These are phyloP conservation scores for Myotis findleyi DNA, from an alignment of 2,797 vertebrate species.

Conservation along the genomic window DNA sequence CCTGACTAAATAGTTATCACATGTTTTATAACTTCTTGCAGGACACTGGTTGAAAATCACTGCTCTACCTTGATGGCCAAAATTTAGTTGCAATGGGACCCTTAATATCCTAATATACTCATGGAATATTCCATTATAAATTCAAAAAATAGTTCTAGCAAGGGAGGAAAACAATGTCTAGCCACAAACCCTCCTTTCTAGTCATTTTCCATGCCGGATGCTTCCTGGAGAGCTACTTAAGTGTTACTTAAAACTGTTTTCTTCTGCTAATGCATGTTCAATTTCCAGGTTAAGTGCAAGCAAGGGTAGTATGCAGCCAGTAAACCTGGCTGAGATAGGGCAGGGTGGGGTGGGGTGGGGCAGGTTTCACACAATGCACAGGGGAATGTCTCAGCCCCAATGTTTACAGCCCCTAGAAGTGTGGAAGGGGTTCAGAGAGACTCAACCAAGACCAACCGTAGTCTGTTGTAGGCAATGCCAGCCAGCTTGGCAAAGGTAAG, in stretches of 20 bases:
- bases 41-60: not conserved
- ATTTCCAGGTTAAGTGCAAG: not conserved
- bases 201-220: not conserved
- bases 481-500: not conserved
- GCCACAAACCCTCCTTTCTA: not conserved
- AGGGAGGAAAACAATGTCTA: not conserved
- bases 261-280: not conserved
- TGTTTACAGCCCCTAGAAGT: not conserved
- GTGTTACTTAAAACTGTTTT: constrained; percentile 9
- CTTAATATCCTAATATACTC: not conserved
- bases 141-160: not conserved
- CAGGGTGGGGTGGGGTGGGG: too few relatives aligned
- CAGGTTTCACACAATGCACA: not conserved
- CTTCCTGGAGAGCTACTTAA: not conserved
- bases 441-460: not conserved
- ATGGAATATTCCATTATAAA: not conserved
- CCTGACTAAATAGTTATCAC: not conserved
- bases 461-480: not conserved
- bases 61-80: not conserved
- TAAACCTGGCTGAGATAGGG: not conserved
- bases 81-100: not conserved
- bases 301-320: not conserved
- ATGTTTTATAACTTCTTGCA: not conserved
- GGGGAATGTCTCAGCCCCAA: not conserved
- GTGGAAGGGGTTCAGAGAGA: not conserved